Conservation (phyloP, 2,888 invertebrate genomes). For the Phasia obesa region DNA sequence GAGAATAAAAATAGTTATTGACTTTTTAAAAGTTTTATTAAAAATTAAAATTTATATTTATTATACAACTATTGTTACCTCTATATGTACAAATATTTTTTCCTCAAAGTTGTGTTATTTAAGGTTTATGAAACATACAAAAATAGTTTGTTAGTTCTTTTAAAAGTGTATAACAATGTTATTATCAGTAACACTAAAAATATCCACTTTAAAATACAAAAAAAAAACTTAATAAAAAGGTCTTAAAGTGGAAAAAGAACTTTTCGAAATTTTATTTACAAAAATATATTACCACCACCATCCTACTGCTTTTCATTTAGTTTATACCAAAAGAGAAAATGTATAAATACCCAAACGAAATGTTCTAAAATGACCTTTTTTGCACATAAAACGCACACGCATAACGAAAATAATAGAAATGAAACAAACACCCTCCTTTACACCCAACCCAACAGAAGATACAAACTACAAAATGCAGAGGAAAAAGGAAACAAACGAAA, state of each 20-base stretch:
- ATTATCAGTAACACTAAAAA: too few species aligned
- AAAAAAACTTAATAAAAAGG: not conserved
- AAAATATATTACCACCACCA: conserved; percentile 25
- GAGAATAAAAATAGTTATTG: too few species aligned
- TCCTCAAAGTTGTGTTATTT: too few species aligned
- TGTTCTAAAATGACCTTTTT: conserved; percentile 62
- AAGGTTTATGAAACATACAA: too few species aligned
- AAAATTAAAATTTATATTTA: too few species aligned
- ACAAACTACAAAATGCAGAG: conserved; percentile 27
- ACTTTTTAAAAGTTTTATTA: too few species aligned
- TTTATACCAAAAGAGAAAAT: conserved; percentile 3
- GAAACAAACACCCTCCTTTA: conserved; percentile 53
- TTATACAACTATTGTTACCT: too few species aligned
- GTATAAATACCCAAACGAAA: conserved; percentile 16
- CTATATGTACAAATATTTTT: too few species aligned
- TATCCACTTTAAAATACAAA: not conserved
- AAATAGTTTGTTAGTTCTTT: too few species aligned
- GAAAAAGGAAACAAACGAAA: conserved; percentile 42
- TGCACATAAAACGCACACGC: conserved; percentile 70
- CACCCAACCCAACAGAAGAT: conserved; percentile 8
- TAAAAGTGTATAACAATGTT: too few species aligned
- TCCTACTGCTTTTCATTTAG: conserved; percentile 17
- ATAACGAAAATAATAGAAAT: conserved; percentile 16
- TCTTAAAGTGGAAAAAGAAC: not conserved
- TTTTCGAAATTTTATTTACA: conserved; percentile 13